Base-by-base conservation (phyloP, 2,888 invertebrate genomes). In the Folsomia manolachei region DNA sequence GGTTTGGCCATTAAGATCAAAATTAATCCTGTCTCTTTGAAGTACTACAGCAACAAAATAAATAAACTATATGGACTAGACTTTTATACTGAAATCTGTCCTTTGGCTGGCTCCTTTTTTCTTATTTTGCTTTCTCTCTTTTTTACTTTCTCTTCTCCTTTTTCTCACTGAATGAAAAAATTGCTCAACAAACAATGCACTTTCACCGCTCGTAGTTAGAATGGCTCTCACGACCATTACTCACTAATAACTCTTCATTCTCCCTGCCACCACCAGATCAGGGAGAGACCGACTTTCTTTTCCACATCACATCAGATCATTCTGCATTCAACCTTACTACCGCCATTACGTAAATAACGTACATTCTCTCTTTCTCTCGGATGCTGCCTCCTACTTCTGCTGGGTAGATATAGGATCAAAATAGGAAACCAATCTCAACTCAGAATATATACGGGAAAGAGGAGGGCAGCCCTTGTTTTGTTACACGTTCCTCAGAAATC, bases 1-100 rank as follows among this genome's bases (percentile, higher is more conserved):
- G 56, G 56, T 56, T 39, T 56, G n/a, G 19, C 56, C 21, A 56
- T 56, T 56, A 56, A 56, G 56, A 56, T 21, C 21, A 7, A 56
- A 56, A 56, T 56, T 56, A 56, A 56, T 56, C 56, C n/a, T 14
- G 56, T 56, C 21, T 19, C 56, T 56, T 56, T 56, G 56, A 56
- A 56, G 56, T 56, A 19, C 56, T 56, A 18, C 9, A 51, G 9
- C 9, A n/a, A n/a, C 39, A 39, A 39, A 56, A 56, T 56, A 39
- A 56, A 56, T 56, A 56, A 56, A 56, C 39, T n/a, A n/a, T n/a
- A n/a, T n/a, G n/a, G n/a, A n/a, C n/a, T n/a, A n/a, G n/a, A n/a
- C n/a, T n/a, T n/a, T n/a, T n/a, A n/a, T n/a, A n/a, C n/a, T n/a
- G n/a, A n/a, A n/a, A n/a, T n/a, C n/a, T n/a, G n/a, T n/a, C n/a